Percentiles rank a stretch among this genome's conserved stretches.
Evolutionary conservation across 1,140 invertebrate genomes (phyloP).

Genomic region (Macrobrachium nipponense): DNA sequence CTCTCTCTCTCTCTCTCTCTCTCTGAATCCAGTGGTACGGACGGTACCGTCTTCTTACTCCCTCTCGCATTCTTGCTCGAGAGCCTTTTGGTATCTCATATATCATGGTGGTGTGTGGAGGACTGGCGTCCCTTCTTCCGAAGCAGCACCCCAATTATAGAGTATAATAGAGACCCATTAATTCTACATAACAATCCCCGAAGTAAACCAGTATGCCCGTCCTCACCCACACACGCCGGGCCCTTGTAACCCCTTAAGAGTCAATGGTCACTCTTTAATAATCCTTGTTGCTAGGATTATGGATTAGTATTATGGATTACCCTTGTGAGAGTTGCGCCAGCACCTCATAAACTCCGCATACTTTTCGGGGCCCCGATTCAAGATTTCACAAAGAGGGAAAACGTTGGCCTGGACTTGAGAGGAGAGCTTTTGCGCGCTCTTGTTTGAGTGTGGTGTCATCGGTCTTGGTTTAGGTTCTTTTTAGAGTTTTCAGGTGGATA

Average conservation of each 20-base stretch:
- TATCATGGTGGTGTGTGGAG: background rate
- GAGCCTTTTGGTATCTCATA: background rate
- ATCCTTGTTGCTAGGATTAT: constrained; percentile 53
- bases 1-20: too few species aligned
- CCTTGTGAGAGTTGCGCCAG: constrained; percentile 23
- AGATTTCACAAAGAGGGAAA: too few species aligned
- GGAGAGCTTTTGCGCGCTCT: too few species aligned
- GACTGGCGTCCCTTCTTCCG: background rate
- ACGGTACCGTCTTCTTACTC: too few species aligned
- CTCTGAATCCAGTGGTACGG: too few species aligned
- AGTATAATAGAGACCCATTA: constrained; percentile 33
- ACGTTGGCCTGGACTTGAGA: too few species aligned
- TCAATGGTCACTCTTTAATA: constrained; percentile 40
- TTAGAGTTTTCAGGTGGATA: too few species aligned
- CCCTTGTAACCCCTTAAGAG: constrained; percentile 1
- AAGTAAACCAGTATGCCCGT: constrained; percentile 1
- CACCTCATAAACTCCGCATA: too few species aligned
- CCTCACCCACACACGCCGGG: background rate
- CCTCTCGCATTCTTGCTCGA: too few species aligned
- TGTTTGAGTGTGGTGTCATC: too few species aligned
- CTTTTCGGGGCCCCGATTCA: too few species aligned
- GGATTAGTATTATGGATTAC: constrained; percentile 53
- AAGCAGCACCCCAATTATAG: constrained; percentile 27
- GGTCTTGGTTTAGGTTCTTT: too few species aligned
- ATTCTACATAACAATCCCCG: constrained; percentile 35